A percentile compares a stretch with the other conserved stretches of the same genome.
Conservation (phyloP, 2,888 invertebrate genomes). For the Dryobota labecula region DNA sequence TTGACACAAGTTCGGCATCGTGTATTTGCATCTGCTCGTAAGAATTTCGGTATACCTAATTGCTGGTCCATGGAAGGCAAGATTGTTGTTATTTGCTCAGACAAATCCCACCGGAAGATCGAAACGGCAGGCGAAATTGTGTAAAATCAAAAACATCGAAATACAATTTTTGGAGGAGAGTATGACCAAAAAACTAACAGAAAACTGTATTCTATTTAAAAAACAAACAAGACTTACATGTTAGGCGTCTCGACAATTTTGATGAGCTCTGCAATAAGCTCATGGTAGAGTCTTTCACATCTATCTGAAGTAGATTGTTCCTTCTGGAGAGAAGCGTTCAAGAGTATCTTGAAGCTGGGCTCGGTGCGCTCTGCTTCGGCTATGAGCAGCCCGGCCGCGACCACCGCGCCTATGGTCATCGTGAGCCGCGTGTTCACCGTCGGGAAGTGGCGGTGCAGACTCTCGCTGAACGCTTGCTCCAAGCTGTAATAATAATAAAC, state of each 20-base stretch:
- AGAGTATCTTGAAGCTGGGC: slow-evolving; percentile 69
- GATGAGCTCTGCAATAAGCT: slow-evolving; percentile 90
- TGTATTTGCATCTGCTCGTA: background rate
- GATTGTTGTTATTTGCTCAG: background rate
- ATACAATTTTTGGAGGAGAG: background rate
- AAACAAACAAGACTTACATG: slow-evolving; percentile 74
- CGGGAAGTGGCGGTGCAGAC: slow-evolving; percentile 91
- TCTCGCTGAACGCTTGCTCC: slow-evolving; percentile 89
- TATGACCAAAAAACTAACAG: background rate
- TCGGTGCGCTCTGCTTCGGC: slow-evolving; percentile 79
- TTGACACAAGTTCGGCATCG: background rate
- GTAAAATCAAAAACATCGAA: background rate
- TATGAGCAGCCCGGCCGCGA: slow-evolving; percentile 86
- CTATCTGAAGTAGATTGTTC: slow-evolving; percentile 83
- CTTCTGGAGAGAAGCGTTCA: slow-evolving; percentile 76
- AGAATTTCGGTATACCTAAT: background rate
- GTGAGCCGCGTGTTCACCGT: slow-evolving; percentile 91
- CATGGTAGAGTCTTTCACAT: slow-evolving; percentile 88
- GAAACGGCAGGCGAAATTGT: background rate
- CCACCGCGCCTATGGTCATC: slow-evolving; percentile 88
- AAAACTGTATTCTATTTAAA: background rate
- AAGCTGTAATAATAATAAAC: slow-evolving; percentile 77
- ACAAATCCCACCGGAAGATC: background rate
- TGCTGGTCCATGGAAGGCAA: slow-evolving; percentile 5
- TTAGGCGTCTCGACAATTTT: slow-evolving; percentile 85